These are phyloP conservation scores for Dipodomys stephensi DNA, from an alignment of 2,113 vertebrate genomes.

Conservation along the genomic window DNA sequence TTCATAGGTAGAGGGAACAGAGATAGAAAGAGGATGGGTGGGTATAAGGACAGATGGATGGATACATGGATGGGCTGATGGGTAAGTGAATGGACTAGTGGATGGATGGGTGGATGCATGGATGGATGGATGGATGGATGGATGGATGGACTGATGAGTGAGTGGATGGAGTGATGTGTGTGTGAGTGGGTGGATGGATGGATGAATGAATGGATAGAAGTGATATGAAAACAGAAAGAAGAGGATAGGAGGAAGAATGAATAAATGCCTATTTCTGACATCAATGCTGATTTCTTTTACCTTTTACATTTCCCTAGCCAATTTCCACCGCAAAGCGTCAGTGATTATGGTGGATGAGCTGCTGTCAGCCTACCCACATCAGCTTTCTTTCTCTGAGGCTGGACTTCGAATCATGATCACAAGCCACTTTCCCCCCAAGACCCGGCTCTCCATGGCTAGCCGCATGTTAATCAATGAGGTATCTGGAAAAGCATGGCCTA, in stretches of 20 bases:
- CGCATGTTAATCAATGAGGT: conserved; percentile 99
- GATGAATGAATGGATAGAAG: neutral
- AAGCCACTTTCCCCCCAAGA: conserved; percentile 97
- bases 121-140: no score
- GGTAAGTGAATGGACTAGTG: no score
- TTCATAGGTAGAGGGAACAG: neutral
- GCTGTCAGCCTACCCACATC: conserved; percentile 97
- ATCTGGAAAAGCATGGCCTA: conserved; percentile 1
- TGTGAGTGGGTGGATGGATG: neutral
- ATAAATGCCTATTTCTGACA: neutral
- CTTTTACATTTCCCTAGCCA: conserved; percentile 86
- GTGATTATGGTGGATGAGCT: conserved; percentile 99
- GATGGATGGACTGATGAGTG: no score
- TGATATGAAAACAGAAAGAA: neutral
- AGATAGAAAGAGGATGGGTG: neutral
- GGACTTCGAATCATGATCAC: conserved; percentile 99
- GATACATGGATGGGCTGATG: neutral
- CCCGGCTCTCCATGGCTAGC: conserved; percentile 99
- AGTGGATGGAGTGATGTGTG: neutral
- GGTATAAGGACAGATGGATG: neutral
- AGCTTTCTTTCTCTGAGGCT: conserved; percentile 98
- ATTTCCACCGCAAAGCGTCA: conserved; percentile 94
- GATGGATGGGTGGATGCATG: no score
- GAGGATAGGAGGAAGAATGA: neutral
- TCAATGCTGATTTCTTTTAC: neutral